Evolutionary conservation across 1,140 invertebrate genomes (phyloP).

Genomic region (Drosophila micromelanica): DNA sequence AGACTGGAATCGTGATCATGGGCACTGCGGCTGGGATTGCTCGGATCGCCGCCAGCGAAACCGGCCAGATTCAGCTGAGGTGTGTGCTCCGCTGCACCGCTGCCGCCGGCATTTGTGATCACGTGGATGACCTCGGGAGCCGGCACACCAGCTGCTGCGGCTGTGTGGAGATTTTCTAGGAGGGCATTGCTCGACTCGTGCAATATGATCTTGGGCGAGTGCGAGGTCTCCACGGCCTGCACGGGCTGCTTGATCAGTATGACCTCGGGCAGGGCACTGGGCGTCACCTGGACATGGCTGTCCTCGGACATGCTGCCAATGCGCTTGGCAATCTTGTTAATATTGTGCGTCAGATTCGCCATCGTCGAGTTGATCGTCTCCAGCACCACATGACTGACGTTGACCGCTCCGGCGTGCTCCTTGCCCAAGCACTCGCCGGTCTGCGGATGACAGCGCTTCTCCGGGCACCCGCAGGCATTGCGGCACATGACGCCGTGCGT

Average conservation of each 20-base stretch:
- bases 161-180: constrained; percentile 69
- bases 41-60: constrained; percentile 52
- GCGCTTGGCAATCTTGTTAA: constrained; percentile 84
- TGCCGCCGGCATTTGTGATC: constrained; percentile 62
- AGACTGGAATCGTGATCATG: constrained; percentile 64
- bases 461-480: constrained; percentile 72
- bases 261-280: constrained; percentile 67
- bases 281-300: constrained; percentile 27
- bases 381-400: constrained; percentile 77
- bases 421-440: constrained; percentile 62
- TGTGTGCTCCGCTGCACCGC: constrained; percentile 44
- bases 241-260: constrained; percentile 75
- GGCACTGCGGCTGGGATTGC: constrained; percentile 37
- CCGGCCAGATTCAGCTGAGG: constrained; percentile 62
- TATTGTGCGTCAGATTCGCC: constrained; percentile 84
- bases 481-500: constrained; percentile 80
- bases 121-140: constrained; percentile 79
- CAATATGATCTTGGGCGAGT: constrained; percentile 76
- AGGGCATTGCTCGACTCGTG: constrained; percentile 71
- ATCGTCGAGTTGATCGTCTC: constrained; percentile 76
- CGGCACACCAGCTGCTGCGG: constrained; percentile 53
- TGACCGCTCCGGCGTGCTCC: constrained; percentile 39
- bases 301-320: constrained; percentile 77
- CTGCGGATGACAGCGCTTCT: constrained; percentile 75
- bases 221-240: constrained; percentile 41